A percentile compares a stretch with the other conserved stretches of the same genome.
phyloP scores from a whole-genome alignment of 2,888 invertebrate species.

The Ethmia dodecea region DNA sequence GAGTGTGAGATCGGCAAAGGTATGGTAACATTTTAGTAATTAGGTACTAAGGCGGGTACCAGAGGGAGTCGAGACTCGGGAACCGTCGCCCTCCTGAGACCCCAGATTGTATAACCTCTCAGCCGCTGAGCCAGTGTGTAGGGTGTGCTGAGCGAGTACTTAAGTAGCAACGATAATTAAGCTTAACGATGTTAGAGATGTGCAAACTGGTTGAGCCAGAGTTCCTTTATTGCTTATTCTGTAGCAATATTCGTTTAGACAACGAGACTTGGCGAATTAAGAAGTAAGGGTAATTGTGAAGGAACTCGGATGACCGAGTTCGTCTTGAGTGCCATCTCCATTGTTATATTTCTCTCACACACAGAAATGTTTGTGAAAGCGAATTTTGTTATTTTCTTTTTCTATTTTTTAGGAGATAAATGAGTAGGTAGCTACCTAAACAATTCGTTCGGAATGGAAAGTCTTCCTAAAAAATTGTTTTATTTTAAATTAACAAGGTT shows the following conservation, averaged over 20 bases:
- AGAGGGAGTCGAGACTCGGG: conserved; percentile 1
- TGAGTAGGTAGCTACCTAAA: no score
- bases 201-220: conserved; percentile 60
- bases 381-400: conserved; percentile 1
- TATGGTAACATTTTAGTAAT: no score
- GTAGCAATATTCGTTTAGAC: conserved; percentile 57
- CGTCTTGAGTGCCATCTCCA: conserved; percentile 1
- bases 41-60: not conserved
- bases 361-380: not conserved
- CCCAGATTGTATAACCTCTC: conserved; percentile 5
- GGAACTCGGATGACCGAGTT: conserved; percentile 40
- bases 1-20: no score
- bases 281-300: conserved; percentile 52
- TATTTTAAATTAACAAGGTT: no score
- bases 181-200: conserved; percentile 58
- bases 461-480: no score
- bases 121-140: conserved; percentile 23
- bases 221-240: conserved; percentile 63
- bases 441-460: no score
- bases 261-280: conserved; percentile 51
- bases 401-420: no score
- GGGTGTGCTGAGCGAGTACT: conserved; percentile 34
- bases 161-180: conserved; percentile 67
- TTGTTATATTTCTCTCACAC: conserved; percentile 2
- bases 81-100: not conserved